Evolutionary conservation across 1,140 invertebrate genomes (phyloP), one percentile per base, ranked within the genome.

Genomic region (Plutomurus gul): DNA sequence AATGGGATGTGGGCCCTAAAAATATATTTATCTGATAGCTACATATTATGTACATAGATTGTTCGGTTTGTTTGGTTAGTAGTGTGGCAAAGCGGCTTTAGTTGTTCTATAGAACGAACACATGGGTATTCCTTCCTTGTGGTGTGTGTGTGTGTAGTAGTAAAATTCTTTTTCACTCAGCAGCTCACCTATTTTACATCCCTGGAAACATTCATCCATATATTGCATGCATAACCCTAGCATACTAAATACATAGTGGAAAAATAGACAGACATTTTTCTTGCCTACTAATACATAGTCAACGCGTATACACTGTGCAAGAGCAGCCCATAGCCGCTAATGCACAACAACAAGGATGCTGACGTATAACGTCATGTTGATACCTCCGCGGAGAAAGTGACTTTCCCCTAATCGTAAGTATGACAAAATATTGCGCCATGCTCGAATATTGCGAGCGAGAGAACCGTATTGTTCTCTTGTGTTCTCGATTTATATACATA

Each of bases 61-160:
- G 30, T 60, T 60, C n/a, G 51, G 51, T 60, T 30, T 65, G 56
- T 65, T 65, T 65, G 56, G 56, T 65, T 65, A 65, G 56, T 65
- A 10, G 2, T 1, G 16, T 65, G 56, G 56, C 10, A 65, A 33
- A 65, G 16, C 25, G 3, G 30, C 13, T 56, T 56, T 0, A 47
- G n/a, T 20, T 65, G n/a, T n/a, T n/a, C n/a, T n/a, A n/a, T n/a
- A n/a, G n/a, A n/a, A n/a, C n/a, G n/a, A n/a, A n/a, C n/a, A n/a
- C n/a, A n/a, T n/a, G n/a, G n/a, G n/a, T n/a, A n/a, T n/a, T n/a
- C n/a, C n/a, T n/a, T n/a, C n/a, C n/a, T n/a, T n/a, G n/a, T 65
- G 25, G 27, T 65, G 25, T 60, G 27, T 49, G 18, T 10, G 25
- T n/a, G 18, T 16, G 1, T 20, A 47, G n/a, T 18, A 16, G 43